Percentiles rank a stretch among this genome's conserved stretches.
Conservation (phyloP, 2,888 invertebrate genomes). For the Aplocera efformata region DNA sequence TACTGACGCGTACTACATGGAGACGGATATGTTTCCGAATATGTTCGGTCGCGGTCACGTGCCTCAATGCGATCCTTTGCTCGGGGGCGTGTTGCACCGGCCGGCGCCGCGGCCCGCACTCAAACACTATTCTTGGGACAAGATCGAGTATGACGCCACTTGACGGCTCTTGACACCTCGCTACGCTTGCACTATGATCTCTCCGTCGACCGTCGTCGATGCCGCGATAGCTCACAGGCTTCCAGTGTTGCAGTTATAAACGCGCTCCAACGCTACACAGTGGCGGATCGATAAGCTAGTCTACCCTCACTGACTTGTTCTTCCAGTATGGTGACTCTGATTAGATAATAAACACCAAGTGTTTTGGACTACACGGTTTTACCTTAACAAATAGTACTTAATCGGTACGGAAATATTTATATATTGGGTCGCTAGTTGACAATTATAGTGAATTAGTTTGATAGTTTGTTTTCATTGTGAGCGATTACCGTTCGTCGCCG, state of each 20-base stretch:
- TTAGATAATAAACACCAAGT: slow-evolving; percentile 61
- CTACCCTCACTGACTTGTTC: slow-evolving; percentile 58
- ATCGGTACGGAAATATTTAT: slow-evolving; percentile 47
- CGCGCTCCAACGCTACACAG: slow-evolving; percentile 41
- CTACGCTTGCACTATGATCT: slow-evolving; percentile 40
- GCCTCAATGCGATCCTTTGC: slow-evolving; percentile 85
- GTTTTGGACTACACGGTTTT: slow-evolving; percentile 53
- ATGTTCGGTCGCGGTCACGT: slow-evolving; percentile 70
- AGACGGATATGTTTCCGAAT: slow-evolving; percentile 68
- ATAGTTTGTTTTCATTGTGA: slow-evolving; percentile 54
- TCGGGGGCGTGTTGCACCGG: slow-evolving; percentile 83
- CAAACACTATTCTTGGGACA: slow-evolving; percentile 87
- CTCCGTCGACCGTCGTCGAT: slow-evolving; percentile 22
- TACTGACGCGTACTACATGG: slow-evolving; percentile 75
- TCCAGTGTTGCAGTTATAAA: slow-evolving; percentile 13
- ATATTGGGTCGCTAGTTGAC: slow-evolving; percentile 67
- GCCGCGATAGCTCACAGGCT: slow-evolving; percentile 12
- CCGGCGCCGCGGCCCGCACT: slow-evolving; percentile 83
- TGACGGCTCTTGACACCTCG: slow-evolving; percentile 51
- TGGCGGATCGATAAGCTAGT: slow-evolving; percentile 54
- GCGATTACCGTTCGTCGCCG: slow-evolving; percentile 48
- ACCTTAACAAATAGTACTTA: slow-evolving; percentile 61
- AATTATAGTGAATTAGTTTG: slow-evolving; percentile 45
- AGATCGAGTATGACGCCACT: slow-evolving; percentile 86
- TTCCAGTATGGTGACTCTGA: slow-evolving; percentile 57